phyloP scores from a whole-genome alignment of 92 coral and sea anemone genomes.

The Palythoa grandiflora region DNA sequence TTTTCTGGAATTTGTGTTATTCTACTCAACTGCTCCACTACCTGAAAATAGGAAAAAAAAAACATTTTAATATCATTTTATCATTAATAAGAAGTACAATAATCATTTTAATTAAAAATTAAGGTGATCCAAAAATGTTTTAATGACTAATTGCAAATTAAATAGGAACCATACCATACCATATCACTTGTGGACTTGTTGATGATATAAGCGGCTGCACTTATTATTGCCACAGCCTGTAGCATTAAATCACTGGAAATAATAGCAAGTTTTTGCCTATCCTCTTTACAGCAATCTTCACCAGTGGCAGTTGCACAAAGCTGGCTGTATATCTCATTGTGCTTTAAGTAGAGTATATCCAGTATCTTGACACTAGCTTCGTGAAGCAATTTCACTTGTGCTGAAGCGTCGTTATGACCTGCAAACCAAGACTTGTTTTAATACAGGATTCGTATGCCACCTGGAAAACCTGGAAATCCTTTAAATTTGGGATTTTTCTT shows the following conservation, averaged over 20 bases:
- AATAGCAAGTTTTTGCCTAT: conserved; percentile 87
- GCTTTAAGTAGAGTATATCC: conserved; percentile 87
- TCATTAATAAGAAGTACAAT: background rate
- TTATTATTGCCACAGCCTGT: conserved; percentile 86
- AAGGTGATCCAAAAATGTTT: too few species aligned
- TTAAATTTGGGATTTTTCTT: too few species aligned
- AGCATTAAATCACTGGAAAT: conserved; percentile 89
- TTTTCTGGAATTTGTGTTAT: conserved; percentile 95
- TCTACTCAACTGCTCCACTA: conserved; percentile 87
- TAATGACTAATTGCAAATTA: too few species aligned
- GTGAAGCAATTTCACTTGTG: conserved; percentile 93
- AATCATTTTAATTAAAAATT: too few species aligned
- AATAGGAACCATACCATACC: conserved; percentile 36
- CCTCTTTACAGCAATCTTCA: conserved; percentile 72
- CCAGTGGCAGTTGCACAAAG: conserved; percentile 95
- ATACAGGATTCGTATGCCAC: too few species aligned
- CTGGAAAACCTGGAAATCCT: too few species aligned
- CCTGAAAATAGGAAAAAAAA: conserved; percentile 55
- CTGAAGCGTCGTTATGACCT: conserved; percentile 91
- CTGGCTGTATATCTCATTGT: conserved; percentile 86
- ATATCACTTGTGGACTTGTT: conserved; percentile 89
- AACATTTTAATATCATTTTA: background rate
- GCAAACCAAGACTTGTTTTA: background rate
- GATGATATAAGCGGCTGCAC: conserved; percentile 88
- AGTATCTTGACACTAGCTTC: conserved; percentile 89